These are phyloP conservation scores for Theristicus caerulescens DNA, from an alignment of 2,113 vertebrate species.

Conservation along the genomic window DNA sequence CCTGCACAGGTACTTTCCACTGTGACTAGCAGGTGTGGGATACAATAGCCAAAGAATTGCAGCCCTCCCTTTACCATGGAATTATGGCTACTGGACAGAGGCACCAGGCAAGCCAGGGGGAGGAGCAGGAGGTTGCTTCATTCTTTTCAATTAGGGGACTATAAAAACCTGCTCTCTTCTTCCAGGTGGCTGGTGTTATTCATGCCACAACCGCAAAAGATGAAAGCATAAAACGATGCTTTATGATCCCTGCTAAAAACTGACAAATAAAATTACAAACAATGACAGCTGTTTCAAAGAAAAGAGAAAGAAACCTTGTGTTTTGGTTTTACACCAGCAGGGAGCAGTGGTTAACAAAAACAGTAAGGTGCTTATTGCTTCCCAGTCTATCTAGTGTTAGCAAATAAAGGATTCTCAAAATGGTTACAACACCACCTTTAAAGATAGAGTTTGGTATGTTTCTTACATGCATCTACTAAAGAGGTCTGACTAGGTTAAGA, in stretches of 20 bases:
- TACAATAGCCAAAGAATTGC: background rate
- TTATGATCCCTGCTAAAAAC: background rate
- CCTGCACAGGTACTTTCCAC: background rate
- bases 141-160: background rate
- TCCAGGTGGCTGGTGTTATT: background rate
- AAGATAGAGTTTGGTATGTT: background rate
- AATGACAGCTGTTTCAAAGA: background rate
- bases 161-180: background rate
- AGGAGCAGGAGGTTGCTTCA: background rate
- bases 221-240: background rate
- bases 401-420: background rate
- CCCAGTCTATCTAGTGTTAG: background rate
- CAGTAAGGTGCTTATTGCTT: background rate
- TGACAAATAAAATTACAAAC: background rate
- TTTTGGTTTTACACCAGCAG: constrained; percentile 14
- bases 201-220: background rate
- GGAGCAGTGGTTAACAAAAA: constrained; percentile 25
- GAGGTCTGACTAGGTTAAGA: background rate
- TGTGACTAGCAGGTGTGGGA: background rate
- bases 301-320: background rate
- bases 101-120: background rate
- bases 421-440: accelerated
- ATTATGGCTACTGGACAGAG: accelerated
- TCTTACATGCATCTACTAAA: background rate
- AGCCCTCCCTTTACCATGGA: background rate